Conservation (phyloP, 2,113 vertebrate species). For the Dicrurus megarhynchus region DNA sequence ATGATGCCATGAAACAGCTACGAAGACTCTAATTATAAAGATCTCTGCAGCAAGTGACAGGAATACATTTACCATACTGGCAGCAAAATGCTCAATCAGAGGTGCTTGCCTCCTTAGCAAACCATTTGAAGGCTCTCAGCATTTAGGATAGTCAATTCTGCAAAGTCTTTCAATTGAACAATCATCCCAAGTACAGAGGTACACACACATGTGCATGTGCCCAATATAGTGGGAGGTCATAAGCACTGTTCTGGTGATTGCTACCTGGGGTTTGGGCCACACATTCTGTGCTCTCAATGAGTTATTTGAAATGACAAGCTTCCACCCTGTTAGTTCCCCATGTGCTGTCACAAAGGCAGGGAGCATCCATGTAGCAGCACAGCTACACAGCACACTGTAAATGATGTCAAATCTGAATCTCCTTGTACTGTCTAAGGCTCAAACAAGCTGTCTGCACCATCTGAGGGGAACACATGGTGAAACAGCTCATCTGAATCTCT, state of each 20-base stretch:
- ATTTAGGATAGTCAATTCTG: not conserved
- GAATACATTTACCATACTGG: not conserved
- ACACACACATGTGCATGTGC: not conserved
- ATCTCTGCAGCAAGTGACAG: not conserved
- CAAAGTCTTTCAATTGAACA: not conserved
- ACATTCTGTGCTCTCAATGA: not conserved
- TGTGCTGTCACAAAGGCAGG: not conserved
- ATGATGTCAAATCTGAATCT: not conserved
- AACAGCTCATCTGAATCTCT: slow-evolving; percentile 4
- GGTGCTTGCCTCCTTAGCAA: not conserved
- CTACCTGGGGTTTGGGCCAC: not conserved
- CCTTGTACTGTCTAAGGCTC: not conserved
- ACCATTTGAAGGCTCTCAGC: not conserved
- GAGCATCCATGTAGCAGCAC: not conserved
- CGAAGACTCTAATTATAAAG: not conserved
- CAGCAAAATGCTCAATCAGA: not conserved
- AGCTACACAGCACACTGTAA: not conserved
- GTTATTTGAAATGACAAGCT: not conserved
- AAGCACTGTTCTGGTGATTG: not conserved
- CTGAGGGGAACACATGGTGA: slow-evolving; percentile 29
- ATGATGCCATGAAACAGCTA: not conserved
- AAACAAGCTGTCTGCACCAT: slow-evolving; percentile 23
- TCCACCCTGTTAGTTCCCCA: not conserved
- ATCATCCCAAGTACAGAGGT: not conserved
- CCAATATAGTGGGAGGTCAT: not conserved